Conservation (phyloP, 2,113 vertebrate genomes). For the Xiphias gladius region DNA sequence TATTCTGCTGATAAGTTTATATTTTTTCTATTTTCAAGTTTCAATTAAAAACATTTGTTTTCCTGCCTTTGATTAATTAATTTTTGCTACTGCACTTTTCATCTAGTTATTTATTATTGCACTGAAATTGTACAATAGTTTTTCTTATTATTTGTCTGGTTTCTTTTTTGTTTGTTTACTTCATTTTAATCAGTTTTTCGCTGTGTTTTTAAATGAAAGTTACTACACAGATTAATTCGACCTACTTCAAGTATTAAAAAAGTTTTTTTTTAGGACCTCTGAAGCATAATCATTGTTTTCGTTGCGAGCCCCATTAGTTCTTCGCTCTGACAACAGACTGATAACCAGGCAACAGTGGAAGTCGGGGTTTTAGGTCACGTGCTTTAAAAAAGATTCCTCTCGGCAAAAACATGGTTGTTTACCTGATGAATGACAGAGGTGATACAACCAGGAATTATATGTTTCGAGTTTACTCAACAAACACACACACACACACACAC, state of each 20-base stretch:
- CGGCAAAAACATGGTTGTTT: not conserved
- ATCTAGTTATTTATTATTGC: not conserved
- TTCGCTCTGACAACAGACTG: constrained; percentile 7
- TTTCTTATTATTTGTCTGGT: not conserved
- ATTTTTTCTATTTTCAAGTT: not conserved
- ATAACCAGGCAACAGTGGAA: not conserved
- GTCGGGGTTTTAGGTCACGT: not conserved
- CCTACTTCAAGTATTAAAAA: too few relatives aligned
- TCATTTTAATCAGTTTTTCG: not conserved
- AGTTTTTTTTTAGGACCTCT: not conserved
- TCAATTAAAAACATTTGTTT: not conserved
- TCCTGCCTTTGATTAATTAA: not conserved
- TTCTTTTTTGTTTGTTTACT: not conserved
- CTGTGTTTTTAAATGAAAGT: not conserved
- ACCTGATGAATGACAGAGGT: not conserved
- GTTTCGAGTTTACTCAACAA: not conserved
- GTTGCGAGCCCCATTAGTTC: not conserved
- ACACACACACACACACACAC: not conserved
- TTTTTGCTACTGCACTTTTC: not conserved
- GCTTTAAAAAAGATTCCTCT: not conserved
- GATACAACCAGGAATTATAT: not conserved
- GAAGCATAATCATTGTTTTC: not conserved
- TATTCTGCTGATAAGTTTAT: not conserved
- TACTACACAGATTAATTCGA: not conserved
- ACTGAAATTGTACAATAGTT: not conserved